Evolutionary conservation across 2,797 vertebrate genomes (phyloP), one percentile per base, ranked within the genome.

Genomic region (Microcaecilia unicolor): DNA sequence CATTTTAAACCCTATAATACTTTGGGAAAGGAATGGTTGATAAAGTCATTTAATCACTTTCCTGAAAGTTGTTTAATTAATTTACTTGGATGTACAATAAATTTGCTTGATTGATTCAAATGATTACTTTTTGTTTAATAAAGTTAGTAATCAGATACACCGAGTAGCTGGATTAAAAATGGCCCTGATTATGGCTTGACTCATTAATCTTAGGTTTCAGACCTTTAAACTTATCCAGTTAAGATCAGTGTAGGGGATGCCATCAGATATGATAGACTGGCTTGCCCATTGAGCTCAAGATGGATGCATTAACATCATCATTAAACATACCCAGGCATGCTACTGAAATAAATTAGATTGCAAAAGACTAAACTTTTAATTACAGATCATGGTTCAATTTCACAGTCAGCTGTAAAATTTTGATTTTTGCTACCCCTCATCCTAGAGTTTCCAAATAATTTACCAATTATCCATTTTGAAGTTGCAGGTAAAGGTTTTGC

Each of bases 201-300:
- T 15, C 25, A 15, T 51, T 58, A 38, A 31, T 42, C 2, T 24
- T 49, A n/a, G 0, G 4, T 8, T 7, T 26, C 7, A 8, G 18
- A 42, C 44, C 35, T 51, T 39, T 37, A 55, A 30, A 40, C 19
- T 67, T 5, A 16, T 44, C 39, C 23, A 22, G 64, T 68, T 60
- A 50, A 44, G 56, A 26, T 19, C 45, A 31, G 9, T 62, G 34
- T 10, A 28, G 13, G n/a, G 16, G 22, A 25, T 10, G 17, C 16
- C 66, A 54, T 68, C 41, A 53, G 23, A 28, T 31, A 15, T 50
- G 32, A 64, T 44, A 40, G 70, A 60, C 5, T 35, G 34, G 28
- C 25, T 47, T 61, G 33, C 35, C 35, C 58, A 3, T 5, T 19
- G 34, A 58, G 37, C 27, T 55, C 34, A 43, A 26, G 29, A 22